Conservation (phyloP, 1,140 invertebrate species). For the Dendroctonus valens region DNA sequence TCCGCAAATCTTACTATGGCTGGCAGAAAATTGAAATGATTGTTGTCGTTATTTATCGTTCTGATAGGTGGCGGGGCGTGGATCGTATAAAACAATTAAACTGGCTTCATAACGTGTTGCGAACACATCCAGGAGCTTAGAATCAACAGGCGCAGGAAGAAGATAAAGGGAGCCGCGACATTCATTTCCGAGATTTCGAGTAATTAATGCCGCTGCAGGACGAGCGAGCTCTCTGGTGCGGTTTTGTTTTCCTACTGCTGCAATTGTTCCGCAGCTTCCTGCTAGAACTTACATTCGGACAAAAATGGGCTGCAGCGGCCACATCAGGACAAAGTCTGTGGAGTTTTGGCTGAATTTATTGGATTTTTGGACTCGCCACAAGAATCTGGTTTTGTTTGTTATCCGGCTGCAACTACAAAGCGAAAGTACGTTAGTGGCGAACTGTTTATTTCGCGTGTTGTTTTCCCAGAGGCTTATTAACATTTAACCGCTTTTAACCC, state of each 20-base stretch:
- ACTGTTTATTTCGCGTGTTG: background rate
- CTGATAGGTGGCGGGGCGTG: too few species aligned
- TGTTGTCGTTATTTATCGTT: too few species aligned
- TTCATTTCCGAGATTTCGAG: constrained; percentile 47
- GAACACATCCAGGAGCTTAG: background rate
- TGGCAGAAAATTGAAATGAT: too few species aligned
- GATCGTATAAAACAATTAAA: too few species aligned
- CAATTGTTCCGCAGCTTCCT: constrained; percentile 43
- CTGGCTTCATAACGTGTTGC: too few species aligned
- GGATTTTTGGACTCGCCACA: constrained; percentile 14
- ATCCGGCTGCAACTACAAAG: background rate
- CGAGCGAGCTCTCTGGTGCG: constrained; percentile 37
- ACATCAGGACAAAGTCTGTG: constrained; percentile 13
- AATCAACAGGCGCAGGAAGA: constrained; percentile 30
- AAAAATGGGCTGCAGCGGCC: constrained; percentile 22
- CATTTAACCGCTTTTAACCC: background rate
- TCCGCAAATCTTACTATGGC: too few species aligned
- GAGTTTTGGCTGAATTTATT: constrained; percentile 22
- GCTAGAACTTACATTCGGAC: constrained; percentile 30
- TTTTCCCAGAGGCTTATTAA: background rate
- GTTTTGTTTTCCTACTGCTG: constrained; percentile 38
- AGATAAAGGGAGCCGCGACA: constrained; percentile 48
- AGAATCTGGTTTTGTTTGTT: background rate
- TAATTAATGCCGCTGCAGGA: constrained; percentile 48
- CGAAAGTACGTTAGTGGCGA: background rate